Conservation (phyloP, 1,140 invertebrate species). For the Halotydeus destructor region DNA sequence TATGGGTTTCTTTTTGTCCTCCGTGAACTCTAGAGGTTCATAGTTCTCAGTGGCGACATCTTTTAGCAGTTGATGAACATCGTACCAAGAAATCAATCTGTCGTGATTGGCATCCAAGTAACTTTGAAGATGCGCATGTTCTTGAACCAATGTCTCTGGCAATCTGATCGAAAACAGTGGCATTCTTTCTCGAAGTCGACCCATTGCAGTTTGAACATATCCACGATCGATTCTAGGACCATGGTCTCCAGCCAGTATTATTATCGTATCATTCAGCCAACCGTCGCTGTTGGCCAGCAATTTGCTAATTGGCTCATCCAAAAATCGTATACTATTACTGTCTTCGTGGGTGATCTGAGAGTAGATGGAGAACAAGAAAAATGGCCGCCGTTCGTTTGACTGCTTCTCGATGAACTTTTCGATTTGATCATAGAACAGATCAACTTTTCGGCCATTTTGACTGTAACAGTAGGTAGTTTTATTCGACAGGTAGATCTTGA, state of each 20-base stretch:
- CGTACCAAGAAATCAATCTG: constrained; percentile 16
- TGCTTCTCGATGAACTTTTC: constrained; percentile 19
- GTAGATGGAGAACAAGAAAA: constrained; percentile 9
- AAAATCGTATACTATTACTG: constrained; percentile 5
- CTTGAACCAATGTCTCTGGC: constrained; percentile 13
- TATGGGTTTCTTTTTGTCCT: too few species aligned
- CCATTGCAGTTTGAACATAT: constrained; percentile 17
- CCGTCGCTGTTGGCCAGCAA: not conserved
- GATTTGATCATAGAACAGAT: constrained; percentile 13
- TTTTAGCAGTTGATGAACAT: constrained; percentile 18
- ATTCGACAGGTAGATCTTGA: too few species aligned
- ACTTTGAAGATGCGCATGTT: constrained; percentile 14
- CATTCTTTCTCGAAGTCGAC: constrained; percentile 22
- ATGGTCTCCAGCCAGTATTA: constrained; percentile 12
- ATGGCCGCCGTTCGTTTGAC: constrained; percentile 17
- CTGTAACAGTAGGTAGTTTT: constrained; percentile 7
- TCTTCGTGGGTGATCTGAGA: constrained; percentile 11
- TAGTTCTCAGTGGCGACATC: too few species aligned
- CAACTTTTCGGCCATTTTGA: constrained; percentile 14
- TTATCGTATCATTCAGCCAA: constrained; percentile 8
- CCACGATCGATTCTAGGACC: constrained; percentile 9
- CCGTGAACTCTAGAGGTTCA: too few species aligned
- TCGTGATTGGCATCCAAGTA: constrained; percentile 5
- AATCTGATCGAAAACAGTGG: constrained; percentile 19
- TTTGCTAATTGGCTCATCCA: constrained; percentile 6